Percentiles rank a stretch among this genome's conserved stretches.
Evolutionary conservation across 1,140 invertebrate species (phyloP).

Genomic region (Cecropterus lyciades): DNA sequence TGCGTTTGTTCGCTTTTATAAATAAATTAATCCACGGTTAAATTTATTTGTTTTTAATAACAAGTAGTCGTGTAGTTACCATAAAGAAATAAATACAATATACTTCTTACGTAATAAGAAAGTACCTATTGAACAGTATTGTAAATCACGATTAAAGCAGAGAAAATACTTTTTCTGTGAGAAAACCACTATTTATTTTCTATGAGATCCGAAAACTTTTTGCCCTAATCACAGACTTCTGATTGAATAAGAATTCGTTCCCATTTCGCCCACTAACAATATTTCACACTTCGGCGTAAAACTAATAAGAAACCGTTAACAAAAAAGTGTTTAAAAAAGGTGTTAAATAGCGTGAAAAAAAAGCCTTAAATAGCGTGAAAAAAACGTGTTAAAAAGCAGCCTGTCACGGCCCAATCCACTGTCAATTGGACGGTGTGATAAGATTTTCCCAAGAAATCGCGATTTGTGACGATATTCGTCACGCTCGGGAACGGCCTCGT

Average conservation of each 20-base stretch:
- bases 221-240: conserved; percentile 16
- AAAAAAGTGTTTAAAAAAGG: too few species aligned
- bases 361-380: too few species aligned
- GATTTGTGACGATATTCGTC: conserved; percentile 53
- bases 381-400: neutral
- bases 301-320: neutral
- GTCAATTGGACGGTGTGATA: conserved; percentile 37
- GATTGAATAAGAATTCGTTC: conserved; percentile 30
- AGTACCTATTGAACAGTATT: neutral
- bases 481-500: conserved; percentile 33
- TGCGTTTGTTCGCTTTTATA: too few species aligned
- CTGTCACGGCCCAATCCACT: conserved; percentile 22
- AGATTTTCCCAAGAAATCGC: conserved; percentile 62
- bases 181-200: conserved; percentile 14
- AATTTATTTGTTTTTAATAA: too few species aligned
- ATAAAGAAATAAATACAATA: too few species aligned
- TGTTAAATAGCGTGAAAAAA: too few species aligned
- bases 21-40: too few species aligned
- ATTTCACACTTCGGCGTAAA: conserved; percentile 17
- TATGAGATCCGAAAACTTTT: conserved; percentile 13
- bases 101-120: neutral
- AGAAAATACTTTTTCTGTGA: conserved; percentile 7
- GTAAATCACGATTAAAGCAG: neutral
- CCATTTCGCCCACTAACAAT: conserved; percentile 25
- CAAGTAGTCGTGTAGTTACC: too few species aligned